Base-by-base conservation (phyloP, 2,888 invertebrate genomes). In the Aphidoletes aphidimyza region DNA sequence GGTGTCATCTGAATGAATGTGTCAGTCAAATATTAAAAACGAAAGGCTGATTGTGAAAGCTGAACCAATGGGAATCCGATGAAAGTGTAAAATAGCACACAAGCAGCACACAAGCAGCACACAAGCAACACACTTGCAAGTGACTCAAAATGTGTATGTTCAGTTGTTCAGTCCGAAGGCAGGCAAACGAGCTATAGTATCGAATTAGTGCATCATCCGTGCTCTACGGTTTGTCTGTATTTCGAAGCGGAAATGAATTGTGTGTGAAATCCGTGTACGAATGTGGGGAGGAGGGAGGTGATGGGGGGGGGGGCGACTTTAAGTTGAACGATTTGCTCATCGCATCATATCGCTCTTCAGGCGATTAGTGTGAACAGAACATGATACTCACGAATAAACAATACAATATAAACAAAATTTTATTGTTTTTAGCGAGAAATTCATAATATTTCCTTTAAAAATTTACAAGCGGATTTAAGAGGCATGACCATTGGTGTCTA, bases 371-470 rank as follows among this genome's bases (percentile, higher is more conserved):
- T 30, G 34, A 69, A 69, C 69, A 30, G 30, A 69, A 69, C 69
- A 69, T 9, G 69, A 69, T 69, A 69, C 30, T 69, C 69, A 69
- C 37, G 22, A 81, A 81, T 81, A 81, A 81, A n/a, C n/a, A n/a
- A 81, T 81, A 81, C 81, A 37, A 81, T 81, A 81, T 81, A 37
- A 81, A 81, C 81, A 36, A 39, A 81, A 37, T 81, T 81, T 81
- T 81, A 81, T 81, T 81, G 37, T 78, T 78, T 78, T 78, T 36
- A 78, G 78, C 36, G 78, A 78, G 81, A 81, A 37, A 81, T 81
- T 81, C 81, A 81, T 81, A 81, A 81, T 81, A 81, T 81, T 81
- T 81, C 81, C 81, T 81, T 81, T 81, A 37, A 81, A 81, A 81
- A 81, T 81, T 37, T 81, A 81, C 81, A 81, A 81, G 37, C 81